Conservation (phyloP, 2,888 invertebrate species). For the Nomada fucata region DNA sequence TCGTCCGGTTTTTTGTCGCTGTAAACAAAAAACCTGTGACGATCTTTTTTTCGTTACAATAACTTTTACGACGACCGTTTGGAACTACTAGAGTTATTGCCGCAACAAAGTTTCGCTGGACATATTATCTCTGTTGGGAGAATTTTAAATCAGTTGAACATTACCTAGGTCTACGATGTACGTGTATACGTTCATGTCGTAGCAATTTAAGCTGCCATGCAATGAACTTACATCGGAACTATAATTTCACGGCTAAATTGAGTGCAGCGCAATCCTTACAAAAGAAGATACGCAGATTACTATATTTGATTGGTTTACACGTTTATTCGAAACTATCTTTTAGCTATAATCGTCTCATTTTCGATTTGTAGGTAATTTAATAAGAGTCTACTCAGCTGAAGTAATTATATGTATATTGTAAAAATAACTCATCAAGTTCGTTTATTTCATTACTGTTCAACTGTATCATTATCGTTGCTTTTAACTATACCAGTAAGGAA, state of each 20-base stretch:
- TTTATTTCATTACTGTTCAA: too few species aligned
- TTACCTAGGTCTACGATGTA: slow-evolving; percentile 1
- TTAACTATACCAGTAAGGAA: too few species aligned
- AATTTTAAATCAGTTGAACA: slow-evolving; percentile 44
- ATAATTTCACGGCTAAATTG: not conserved
- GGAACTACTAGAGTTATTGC: slow-evolving; percentile 18
- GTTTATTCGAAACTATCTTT: too few species aligned
- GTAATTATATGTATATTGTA: too few species aligned
- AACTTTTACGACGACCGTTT: slow-evolving; percentile 22
- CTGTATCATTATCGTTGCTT: too few species aligned
- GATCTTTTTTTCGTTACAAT: slow-evolving; percentile 1
- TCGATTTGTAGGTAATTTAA: too few species aligned
- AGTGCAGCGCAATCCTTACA: not conserved
- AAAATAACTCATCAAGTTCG: too few species aligned
- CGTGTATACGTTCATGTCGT: not conserved
- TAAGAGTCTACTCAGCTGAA: too few species aligned
- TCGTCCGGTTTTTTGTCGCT: not conserved
- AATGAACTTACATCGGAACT: not conserved
- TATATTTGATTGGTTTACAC: too few species aligned
- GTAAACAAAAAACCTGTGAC: slow-evolving; percentile 5
- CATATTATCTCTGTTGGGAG: slow-evolving; percentile 17
- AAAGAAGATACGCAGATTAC: too few species aligned
- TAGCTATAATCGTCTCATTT: too few species aligned
- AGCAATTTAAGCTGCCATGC: not conserved
- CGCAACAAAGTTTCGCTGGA: slow-evolving; percentile 20